Base-by-base conservation (phyloP, 2,113 vertebrate species). In the Dipodomys spectabilis region DNA sequence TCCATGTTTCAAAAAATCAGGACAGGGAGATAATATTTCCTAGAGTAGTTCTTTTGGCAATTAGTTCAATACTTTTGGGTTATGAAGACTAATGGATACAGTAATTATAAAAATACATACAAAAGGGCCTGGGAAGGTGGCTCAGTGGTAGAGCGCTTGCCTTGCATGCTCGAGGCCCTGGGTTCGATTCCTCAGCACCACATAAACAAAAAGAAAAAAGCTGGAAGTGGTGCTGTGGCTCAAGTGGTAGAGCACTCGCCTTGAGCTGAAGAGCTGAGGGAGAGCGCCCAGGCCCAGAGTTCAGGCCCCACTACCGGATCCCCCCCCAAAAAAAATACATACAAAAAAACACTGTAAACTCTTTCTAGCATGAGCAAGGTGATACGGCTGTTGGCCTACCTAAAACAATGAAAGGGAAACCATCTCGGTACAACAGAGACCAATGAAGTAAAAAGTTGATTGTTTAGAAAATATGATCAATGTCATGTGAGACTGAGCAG, bases 1-100 rank as follows among this genome's bases (percentile, higher is more conserved):
- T 65, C 39, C 49, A 15, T 67, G 39, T 65, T 73, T 92, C 8
- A 49, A 49, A 65, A 19, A 44, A 86, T 71, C 62, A 82, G 35
- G 69, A 39, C 45, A 27, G 0, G 39, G 67, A 68, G 27, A 89
- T 20, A 15, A 35, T 18, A 80, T 82, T 86, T 81, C 86, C 45
- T 90, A 45, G 73, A 82, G 44, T 22, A n/a, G 27, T 78, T 82
- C 60, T 35, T 79, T 79, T 91, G 72, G 49, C 80, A 95, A 94
- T 90, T 77, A 88, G 57, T 62, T 83, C 22, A 83, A 44, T 64
- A 53, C 68, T 64, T 86, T 80, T 82, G 28, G 45, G 20, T 73
- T 73, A 69, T 23, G 2, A 57, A 93, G 67, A 62, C 18, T 5
- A 83, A 77, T 65, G 90, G 53, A 87, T 91, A 74, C 13, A 74